These are phyloP conservation scores for Perdita meconis DNA, from an alignment of 2,888 invertebrate genomes.

Conservation along the genomic window DNA sequence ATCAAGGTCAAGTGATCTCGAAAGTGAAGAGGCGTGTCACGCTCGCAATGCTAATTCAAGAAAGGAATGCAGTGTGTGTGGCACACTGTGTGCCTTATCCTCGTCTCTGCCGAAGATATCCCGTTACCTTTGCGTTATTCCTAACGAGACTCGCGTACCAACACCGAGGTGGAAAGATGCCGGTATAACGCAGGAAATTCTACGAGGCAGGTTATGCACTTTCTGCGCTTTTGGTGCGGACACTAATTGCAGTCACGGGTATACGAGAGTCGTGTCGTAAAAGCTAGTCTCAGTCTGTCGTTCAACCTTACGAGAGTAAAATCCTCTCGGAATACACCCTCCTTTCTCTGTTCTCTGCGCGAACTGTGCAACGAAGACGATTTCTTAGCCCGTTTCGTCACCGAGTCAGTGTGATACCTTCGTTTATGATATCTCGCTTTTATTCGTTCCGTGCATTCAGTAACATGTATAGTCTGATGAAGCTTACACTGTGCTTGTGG, in stretches of 20 bases:
- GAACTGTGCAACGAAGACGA: conserved; percentile 10
- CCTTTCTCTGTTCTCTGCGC: not conserved
- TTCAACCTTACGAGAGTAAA: conserved; percentile 46
- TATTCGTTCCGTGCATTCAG: not conserved
- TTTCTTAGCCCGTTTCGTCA: conserved; percentile 1
- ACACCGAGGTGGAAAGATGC: conserved; percentile 3
- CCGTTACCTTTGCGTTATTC: conserved; percentile 50
- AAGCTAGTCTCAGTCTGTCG: conserved; percentile 54
- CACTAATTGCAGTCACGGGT: conserved; percentile 54
- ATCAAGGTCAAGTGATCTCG: conserved; percentile 1
- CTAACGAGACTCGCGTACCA: conserved; percentile 19
- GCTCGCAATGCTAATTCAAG: conserved; percentile 17
- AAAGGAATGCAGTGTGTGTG: conserved; percentile 62
- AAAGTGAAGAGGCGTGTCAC: conserved; percentile 7
- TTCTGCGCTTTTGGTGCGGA: conserved; percentile 59
- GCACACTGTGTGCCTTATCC: conserved; percentile 27
- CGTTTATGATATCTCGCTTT: not conserved
- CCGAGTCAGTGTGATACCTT: not conserved
- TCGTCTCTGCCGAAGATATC: conserved; percentile 39
- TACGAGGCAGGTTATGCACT: conserved; percentile 49
- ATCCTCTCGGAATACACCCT: conserved; percentile 39
- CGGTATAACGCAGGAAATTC: conserved; percentile 32
- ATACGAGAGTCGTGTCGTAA: conserved; percentile 24
- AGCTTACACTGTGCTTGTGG: not conserved
- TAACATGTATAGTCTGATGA: not conserved